phyloP scores from a whole-genome alignment of 2,797 vertebrate species.

The Gambusia yucatana region DNA sequence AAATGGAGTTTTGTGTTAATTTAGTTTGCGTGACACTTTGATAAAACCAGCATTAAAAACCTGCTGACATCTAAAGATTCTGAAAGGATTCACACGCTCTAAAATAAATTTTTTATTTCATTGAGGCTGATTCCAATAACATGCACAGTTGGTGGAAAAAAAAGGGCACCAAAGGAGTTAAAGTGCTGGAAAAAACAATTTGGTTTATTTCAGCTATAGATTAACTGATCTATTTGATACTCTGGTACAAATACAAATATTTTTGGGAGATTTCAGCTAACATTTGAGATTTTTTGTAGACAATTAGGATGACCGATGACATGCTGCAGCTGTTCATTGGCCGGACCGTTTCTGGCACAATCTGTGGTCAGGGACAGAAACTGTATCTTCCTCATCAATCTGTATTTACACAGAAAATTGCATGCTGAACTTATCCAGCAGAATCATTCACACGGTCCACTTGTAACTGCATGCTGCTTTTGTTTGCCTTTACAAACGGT shows the following conservation, averaged over 20 bases:
- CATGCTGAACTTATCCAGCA: constrained; percentile 17
- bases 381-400: constrained; percentile 17
- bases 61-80: neutral
- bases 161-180: neutral
- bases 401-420: constrained; percentile 12
- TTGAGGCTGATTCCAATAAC: constrained; percentile 1
- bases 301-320: constrained; percentile 22
- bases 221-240: neutral
- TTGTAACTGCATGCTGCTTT: neutral
- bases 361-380: constrained; percentile 46
- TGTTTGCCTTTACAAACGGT: neutral
- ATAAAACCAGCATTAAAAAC: neutral
- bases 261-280: constrained; percentile 1
- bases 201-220: constrained; percentile 1
- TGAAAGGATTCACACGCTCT: neutral
- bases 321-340: constrained; percentile 32
- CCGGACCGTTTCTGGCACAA: neutral
- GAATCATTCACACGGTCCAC: neutral
- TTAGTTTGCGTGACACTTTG: no score
- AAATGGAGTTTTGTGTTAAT: neutral
- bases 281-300: constrained; percentile 23
- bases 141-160: neutral
- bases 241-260: neutral
- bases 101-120: constrained; percentile 10
- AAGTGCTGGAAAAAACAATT: neutral